Base-by-base conservation (phyloP, 2,113 vertebrate species). In the Oryzias curvinotus region DNA sequence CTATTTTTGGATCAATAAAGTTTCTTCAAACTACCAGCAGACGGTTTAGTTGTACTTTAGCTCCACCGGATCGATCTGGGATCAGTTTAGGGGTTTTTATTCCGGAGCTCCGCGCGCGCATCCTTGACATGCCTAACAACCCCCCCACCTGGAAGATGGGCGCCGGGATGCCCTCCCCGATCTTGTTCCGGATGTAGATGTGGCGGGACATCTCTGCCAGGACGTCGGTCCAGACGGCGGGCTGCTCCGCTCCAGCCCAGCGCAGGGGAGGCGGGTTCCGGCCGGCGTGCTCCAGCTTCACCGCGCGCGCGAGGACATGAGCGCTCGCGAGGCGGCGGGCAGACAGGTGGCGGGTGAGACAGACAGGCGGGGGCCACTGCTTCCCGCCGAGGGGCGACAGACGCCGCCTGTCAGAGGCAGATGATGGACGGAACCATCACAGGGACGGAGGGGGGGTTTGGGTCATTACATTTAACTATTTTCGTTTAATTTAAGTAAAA, bases 161-260 rank as follows among this genome's bases (percentile, higher is more conserved):
- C 74, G 93, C 92, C 69, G 85, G 92, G 86, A 89, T 92, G 52
- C 92, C 91, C 71, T 95, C 94, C 0, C 92, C 92, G 5, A 92
- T 84, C 85, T 91, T 92, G 87, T 93, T 94, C 73, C 91, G 91
- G 66, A 92, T 92, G 89, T 91, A 92, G 73, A 95, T 93, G 77
- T 93, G 92, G 62, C 92, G 91, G 68, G 95, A 94, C 95, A 96
- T 96, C 73, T 93, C 89, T 21, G 90, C 89, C 87, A 91, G 84
- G 41, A 91, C 93, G 91, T 93, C 90, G 63, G 92, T 91, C 92
- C 92, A 93, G 64, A 91, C 79, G 42, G 87, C 89, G 6, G 90
- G 89, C 85, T 90, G 90, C 69, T 88, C 90, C 42, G 89, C 77
- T 85, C 87, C 88, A 68, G 90, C 82, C 90, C 91, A 89, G 84